Base-by-base conservation (phyloP, 2,113 vertebrate species). In the Tachysurus fulvidraco region DNA sequence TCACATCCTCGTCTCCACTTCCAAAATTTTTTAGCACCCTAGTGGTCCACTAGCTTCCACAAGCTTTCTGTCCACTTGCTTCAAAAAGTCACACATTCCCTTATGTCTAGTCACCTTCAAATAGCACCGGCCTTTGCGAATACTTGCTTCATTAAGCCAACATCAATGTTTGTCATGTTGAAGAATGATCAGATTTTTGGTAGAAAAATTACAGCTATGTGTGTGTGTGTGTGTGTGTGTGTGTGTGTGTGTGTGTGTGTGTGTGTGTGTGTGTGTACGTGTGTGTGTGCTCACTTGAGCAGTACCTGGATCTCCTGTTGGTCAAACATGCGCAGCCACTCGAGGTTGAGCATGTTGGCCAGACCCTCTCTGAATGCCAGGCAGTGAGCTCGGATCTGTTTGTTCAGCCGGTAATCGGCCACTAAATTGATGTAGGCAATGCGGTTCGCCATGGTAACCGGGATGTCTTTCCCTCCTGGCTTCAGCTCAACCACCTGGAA, bases 281-380 rank as follows among this genome's bases (percentile, higher is more conserved):
- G 78, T 67, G 59, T 76, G 28, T 52, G 78, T 30, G 84, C 16
- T n/a, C 14, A 36, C 57, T 0, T 30, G 17, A 85, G 9, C 71
- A 11, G 59, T 91, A 99, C 98, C 98, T 99, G 98, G 71, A 99
- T 96, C 90, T 99, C 98, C 92, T 99, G 98, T 91, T 99, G 98
- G 87, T 99, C 98, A 73, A 99, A 99, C 98, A 99, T 99, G 0
- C 98, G 96, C 46, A 99, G 96, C 98, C 98, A 99, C 91, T 99
- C 98, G 4, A 99, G 95, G 92, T 97, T 98, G 44, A 99, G 96
- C 30, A 99, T 98, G 0, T 97, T 99, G 92, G 98, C 98, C 88
- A 99, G 94, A 23, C 98, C 98, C 93, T 99, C 97, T 0, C 98
- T 94, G 94, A 99, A 99, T 0, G 97, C 98, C 91, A 98, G 95